Percentiles rank a stretch among this genome's conserved stretches.
Conservation (phyloP, 1,140 invertebrate species). For the Myzus persicae region DNA sequence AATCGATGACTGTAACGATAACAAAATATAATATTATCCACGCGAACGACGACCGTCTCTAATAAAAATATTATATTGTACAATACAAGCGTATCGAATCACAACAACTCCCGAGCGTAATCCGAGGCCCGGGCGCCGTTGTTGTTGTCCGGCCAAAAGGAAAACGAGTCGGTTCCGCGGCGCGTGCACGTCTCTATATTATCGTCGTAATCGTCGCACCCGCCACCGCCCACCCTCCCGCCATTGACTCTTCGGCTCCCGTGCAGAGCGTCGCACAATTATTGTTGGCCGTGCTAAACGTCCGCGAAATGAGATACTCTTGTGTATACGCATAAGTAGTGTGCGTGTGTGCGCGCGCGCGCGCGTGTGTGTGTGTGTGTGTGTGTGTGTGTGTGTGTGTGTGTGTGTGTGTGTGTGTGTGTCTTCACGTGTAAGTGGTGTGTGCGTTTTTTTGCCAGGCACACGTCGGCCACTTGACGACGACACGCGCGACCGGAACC, state of each 20-base stretch:
- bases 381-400: not conserved
- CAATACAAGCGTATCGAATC: not conserved
- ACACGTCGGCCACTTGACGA: constrained; percentile 7
- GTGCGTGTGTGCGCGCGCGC: not conserved
- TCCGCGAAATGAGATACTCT: constrained; percentile 52
- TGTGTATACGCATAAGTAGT: not conserved
- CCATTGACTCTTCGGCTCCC: not conserved
- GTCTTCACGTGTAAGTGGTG: not conserved
- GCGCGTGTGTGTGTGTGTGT: not conserved
- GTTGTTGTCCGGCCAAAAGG: constrained; percentile 40
- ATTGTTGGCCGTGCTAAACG: not conserved
- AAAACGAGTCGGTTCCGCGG: constrained; percentile 10
- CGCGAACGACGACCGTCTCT: not conserved
- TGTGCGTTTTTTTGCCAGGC: not conserved
- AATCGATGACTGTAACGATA: not conserved
- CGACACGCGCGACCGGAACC: constrained; percentile 42
- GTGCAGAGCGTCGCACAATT: not conserved
- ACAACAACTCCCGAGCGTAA: not conserved
- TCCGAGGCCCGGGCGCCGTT: constrained; percentile 14
- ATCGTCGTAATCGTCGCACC: not conserved
- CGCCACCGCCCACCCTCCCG: too few relatives aligned
- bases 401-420: not conserved
- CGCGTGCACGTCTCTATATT: constrained; percentile 1
- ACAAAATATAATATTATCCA: not conserved
- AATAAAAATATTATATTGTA: not conserved